Percentiles rank a stretch among this genome's conserved stretches.
Evolutionary conservation across 2,888 invertebrate species (phyloP).

Genomic region (Athetis lepigone): DNA sequence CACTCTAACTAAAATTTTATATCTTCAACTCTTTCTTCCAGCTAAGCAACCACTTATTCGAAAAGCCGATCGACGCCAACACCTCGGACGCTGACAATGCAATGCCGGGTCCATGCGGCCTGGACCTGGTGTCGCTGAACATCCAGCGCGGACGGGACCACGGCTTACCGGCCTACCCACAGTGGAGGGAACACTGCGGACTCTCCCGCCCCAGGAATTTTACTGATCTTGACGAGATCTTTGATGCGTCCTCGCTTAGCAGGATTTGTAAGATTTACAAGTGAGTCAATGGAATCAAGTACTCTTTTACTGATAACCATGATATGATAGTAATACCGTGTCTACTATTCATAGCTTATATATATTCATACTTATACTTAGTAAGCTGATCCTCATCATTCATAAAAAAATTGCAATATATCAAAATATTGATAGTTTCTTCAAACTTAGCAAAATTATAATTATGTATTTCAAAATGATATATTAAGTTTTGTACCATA

Average conservation of each 20-base stretch:
- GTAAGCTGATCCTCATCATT: too few relatives aligned
- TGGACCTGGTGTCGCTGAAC: constrained; percentile 96
- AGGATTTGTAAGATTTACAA: constrained; percentile 92
- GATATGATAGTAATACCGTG: too few relatives aligned
- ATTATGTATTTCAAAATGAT: too few relatives aligned
- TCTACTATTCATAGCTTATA: too few relatives aligned
- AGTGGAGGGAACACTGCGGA: constrained; percentile 94
- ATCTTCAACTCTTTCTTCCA: constrained; percentile 73
- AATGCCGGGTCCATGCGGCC: constrained; percentile 90
- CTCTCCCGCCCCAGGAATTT: constrained; percentile 91
- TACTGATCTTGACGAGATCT: constrained; percentile 91
- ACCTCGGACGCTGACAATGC: constrained; percentile 39
- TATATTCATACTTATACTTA: too few relatives aligned
- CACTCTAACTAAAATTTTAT: not conserved
- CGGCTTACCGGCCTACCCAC: constrained; percentile 94
- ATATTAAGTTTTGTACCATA: too few relatives aligned
- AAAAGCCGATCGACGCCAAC: constrained; percentile 81
- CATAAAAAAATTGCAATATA: too few relatives aligned
- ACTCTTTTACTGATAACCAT: too few relatives aligned
- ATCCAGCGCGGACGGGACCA: constrained; percentile 97
- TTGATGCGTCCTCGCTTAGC: constrained; percentile 92
- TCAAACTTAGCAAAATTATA: too few relatives aligned
- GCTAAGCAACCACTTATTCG: constrained; percentile 93
- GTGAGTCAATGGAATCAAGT: constrained; percentile 76
- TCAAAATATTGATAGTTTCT: too few relatives aligned